Base-by-base conservation (phyloP, 2,888 invertebrate species). In the Muschampia plurimacula region DNA sequence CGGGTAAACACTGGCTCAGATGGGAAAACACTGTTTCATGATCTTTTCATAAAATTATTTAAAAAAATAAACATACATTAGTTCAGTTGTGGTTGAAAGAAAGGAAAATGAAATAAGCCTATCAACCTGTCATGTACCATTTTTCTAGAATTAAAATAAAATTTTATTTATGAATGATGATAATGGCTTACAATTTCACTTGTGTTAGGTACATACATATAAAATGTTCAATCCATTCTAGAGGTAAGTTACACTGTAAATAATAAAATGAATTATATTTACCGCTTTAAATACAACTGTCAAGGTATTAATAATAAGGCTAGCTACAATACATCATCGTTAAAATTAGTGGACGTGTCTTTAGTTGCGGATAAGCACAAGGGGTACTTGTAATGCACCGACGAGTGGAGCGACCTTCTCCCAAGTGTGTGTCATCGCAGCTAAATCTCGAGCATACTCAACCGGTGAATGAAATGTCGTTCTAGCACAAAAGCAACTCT, bases 321-420 rank as follows among this genome's bases (percentile, higher is more conserved):
- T 8, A 57, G 57, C 84, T 83, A 79, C 74, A 52, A 77, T 77
- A 76, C 78, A 78, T 78, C 76, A 77, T 78, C 75, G 86, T 83
- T 87, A 85, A 87, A 88, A 86, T 89, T 87, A 87, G 86, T 84
- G 80, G 83, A 85, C 77, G 75, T 73, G 76, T 69, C 75, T 66
- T 57, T 22, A 64, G 67, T 52, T 52, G 12, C 52, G 75, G 65
- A 77, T 76, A 77, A 79, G 80, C 66, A 39, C 13, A 81, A 83
- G 81, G 81, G 77, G 77, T 82, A 80, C 82, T 83, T 81, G 83
- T 77, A 73, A 59, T 76, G 77, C 73, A 75, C 76, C 77, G 77
- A 77, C 15, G 76, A 79, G 77, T 80, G 76, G 70, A 72, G 62
- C 77, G 79, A 77, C 79, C 80, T 78, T 77, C 74, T 76, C 55